Conservation (phyloP, 1,140 invertebrate genomes). For the Listronotus bonariensis region DNA sequence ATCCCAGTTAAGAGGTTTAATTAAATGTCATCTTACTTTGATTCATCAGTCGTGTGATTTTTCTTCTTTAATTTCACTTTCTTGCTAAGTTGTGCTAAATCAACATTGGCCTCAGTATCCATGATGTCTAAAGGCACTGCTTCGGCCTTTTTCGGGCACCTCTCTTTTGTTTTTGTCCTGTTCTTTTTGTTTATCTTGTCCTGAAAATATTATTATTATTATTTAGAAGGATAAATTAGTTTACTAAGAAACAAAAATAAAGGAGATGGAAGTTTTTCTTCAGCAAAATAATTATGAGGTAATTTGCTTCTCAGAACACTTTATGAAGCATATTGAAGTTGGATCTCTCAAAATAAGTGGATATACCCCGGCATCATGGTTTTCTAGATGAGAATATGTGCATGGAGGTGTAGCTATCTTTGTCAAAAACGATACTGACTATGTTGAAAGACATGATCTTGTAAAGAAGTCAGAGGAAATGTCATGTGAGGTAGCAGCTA, state of each 20-base stretch:
- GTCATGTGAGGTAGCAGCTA: background rate
- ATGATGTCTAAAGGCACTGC: background rate
- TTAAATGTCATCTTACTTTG: background rate
- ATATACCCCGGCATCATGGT: background rate
- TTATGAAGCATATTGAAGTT: background rate
- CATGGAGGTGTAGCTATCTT: background rate
- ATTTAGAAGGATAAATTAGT: no score
- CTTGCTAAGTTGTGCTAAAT: background rate
- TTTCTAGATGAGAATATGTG: background rate
- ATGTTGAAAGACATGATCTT: background rate
- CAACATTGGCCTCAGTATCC: background rate
- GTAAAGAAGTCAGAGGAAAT: background rate
- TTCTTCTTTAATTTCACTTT: background rate
- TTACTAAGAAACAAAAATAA: no score
- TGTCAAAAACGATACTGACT: background rate
- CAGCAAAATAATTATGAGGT: no score
- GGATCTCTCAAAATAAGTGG: background rate
- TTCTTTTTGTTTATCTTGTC: constrained; percentile 4
- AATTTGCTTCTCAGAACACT: background rate
- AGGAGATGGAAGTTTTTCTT: no score
- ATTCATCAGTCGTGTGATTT: background rate
- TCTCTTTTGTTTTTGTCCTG: constrained; percentile 8
- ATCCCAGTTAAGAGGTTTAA: background rate
- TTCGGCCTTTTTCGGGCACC: background rate
- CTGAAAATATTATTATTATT: background rate